A percentile compares a stretch with the other conserved stretches of the same genome.
Conservation (phyloP, 1,140 invertebrate genomes). For the Drosophila kepulauana region DNA sequence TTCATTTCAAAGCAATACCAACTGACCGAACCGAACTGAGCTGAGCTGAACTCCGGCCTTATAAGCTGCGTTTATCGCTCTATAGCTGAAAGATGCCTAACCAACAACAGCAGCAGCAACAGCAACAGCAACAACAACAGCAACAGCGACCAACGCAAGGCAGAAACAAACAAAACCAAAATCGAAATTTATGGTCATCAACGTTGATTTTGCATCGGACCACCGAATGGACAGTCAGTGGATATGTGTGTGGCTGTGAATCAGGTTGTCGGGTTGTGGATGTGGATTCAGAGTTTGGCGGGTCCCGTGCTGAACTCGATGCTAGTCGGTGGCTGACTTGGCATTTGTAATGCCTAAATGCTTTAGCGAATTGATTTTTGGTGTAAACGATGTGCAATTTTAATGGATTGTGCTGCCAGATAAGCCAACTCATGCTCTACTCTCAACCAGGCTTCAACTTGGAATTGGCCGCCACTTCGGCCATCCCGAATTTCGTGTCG, state of each 20-base stretch:
- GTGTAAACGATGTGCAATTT: conserved; percentile 85
- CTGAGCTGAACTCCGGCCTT: conserved; percentile 24
- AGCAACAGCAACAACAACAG: conserved; percentile 4
- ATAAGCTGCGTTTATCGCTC: conserved; percentile 72
- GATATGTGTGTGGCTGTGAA: conserved; percentile 7
- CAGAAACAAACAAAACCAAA: conserved; percentile 37
- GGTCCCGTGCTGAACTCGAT: conserved; percentile 24
- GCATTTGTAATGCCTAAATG: conserved; percentile 84
- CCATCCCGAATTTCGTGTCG: conserved; percentile 62
- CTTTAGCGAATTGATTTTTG: conserved; percentile 85
- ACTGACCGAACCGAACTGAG: conserved; percentile 30
- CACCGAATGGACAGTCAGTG: conserved; percentile 41
- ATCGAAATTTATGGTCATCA: conserved; percentile 82
- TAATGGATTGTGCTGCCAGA: conserved; percentile 84
- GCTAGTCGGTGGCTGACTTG: conserved; percentile 77
- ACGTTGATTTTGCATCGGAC: conserved; percentile 78
- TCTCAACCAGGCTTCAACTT: conserved; percentile 11
- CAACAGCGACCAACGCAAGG: not conserved
- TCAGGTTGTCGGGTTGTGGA: not conserved
- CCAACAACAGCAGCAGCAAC: conserved; percentile 40
- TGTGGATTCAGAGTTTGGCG: conserved; percentile 22
- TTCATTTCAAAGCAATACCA: conserved; percentile 79
- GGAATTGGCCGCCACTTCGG: not conserved
- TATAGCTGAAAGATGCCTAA: conserved; percentile 57
- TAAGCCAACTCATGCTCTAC: conserved; percentile 58